phyloP scores from a whole-genome alignment of 2,888 invertebrate genomes.

The Eristalis arbustorum region DNA sequence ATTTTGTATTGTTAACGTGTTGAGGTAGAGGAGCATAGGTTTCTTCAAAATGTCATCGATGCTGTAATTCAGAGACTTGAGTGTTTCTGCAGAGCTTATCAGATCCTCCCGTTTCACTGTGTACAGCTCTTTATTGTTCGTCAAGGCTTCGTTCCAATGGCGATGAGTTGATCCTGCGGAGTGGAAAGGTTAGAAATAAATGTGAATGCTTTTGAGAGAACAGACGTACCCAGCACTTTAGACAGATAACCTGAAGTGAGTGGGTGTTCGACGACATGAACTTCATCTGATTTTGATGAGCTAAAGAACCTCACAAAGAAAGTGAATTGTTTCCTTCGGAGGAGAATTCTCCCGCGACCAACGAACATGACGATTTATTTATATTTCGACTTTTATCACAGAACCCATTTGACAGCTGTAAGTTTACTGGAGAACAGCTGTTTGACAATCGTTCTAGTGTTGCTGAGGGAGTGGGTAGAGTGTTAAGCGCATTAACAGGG shows the following conservation, averaged over 20 bases:
- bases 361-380: constrained; percentile 45
- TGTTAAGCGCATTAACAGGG: background rate
- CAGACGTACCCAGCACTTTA: constrained; percentile 26
- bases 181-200: background rate
- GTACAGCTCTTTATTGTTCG: constrained; percentile 76
- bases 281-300: constrained; percentile 32
- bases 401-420: background rate
- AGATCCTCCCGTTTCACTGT: constrained; percentile 76
- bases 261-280: constrained; percentile 20
- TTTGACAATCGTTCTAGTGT: background rate
- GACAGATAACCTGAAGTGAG: constrained; percentile 42
- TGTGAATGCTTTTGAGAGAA: background rate
- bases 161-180: constrained; percentile 73
- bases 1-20: constrained; percentile 83
- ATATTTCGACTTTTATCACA: background rate
- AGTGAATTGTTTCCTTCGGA: constrained; percentile 29
- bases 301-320: constrained; percentile 35
- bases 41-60: constrained; percentile 81
- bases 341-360: background rate
- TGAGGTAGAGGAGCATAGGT: constrained; percentile 83
- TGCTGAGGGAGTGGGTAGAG: background rate
- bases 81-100: constrained; percentile 72
- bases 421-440: background rate
- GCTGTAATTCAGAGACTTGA: constrained; percentile 79
- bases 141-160: constrained; percentile 73